phyloP scores from a whole-genome alignment of 2,797 vertebrate genomes.

The Chrysocyon brachyurus region DNA sequence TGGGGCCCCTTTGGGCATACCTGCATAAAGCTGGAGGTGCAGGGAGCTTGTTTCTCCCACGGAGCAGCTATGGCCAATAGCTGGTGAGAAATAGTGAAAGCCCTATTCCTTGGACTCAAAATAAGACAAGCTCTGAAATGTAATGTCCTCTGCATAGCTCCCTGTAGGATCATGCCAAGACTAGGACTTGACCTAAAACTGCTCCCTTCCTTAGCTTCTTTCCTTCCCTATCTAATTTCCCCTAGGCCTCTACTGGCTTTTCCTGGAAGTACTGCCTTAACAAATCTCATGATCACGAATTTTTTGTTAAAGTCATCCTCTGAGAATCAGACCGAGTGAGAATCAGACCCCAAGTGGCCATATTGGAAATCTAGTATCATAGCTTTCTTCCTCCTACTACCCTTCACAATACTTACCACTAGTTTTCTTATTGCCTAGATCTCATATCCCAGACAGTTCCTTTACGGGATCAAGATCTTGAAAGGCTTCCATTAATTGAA shows the following conservation, averaged over 20 bases:
- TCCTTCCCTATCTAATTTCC: not conserved
- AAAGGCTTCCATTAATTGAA: not conserved
- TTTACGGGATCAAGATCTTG: not conserved
- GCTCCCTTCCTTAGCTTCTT: not conserved
- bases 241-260: not conserved
- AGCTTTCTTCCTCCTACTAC: not conserved
- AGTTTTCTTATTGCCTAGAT: not conserved
- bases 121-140: not conserved
- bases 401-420: not conserved
- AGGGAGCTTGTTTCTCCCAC: not conserved
- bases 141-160: not conserved
- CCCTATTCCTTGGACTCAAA: not conserved
- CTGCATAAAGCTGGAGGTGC: not conserved
- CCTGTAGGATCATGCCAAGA: not conserved
- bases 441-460: not conserved
- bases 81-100: not conserved
- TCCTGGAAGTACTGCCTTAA: not conserved
- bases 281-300: not conserved
- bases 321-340: conserved; percentile 17
- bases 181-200: not conserved
- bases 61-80: not conserved
- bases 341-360: not conserved
- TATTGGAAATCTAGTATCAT: not conserved
- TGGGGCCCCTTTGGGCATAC: not conserved
- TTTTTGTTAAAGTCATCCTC: not conserved